These are phyloP conservation scores for Tethea ocularis DNA, from an alignment of 2,888 invertebrate species.

Conservation along the genomic window DNA sequence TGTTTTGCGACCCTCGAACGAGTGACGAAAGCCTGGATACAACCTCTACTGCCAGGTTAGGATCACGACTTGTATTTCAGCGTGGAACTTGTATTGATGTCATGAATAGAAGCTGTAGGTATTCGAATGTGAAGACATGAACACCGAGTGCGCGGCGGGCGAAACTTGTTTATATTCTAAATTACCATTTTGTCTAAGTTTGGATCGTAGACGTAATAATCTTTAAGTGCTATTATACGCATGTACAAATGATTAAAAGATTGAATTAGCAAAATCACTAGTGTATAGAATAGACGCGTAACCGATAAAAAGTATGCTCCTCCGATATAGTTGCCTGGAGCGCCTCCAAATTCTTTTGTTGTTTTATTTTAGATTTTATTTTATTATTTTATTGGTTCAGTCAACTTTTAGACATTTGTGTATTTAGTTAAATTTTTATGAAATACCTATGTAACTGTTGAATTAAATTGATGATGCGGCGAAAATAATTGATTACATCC, in stretches of 20 bases:
- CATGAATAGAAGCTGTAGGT: background rate
- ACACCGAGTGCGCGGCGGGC: background rate
- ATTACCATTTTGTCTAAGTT: slow-evolving; percentile 68
- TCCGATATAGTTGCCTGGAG: slow-evolving; percentile 49
- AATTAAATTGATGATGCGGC: slow-evolving; percentile 46
- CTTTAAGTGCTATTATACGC: slow-evolving; percentile 73
- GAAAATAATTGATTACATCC: slow-evolving; percentile 41
- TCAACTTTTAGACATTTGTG: slow-evolving; percentile 65
- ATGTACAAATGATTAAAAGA: slow-evolving; percentile 77
- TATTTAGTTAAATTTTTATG: slow-evolving; percentile 65
- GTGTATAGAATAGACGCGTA: slow-evolving; percentile 49
- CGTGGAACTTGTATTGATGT: background rate
- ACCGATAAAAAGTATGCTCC: slow-evolving; percentile 34
- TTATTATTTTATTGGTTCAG: slow-evolving; percentile 70
- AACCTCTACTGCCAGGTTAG: slow-evolving; percentile 20
- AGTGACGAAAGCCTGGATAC: slow-evolving; percentile 32
- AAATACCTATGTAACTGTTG: slow-evolving; percentile 51
- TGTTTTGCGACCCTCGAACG: slow-evolving; percentile 38
- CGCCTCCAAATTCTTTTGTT: slow-evolving; percentile 64
- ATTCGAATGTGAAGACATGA: background rate
- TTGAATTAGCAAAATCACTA: slow-evolving; percentile 74
- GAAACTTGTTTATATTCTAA: slow-evolving; percentile 56
- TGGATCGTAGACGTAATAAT: slow-evolving; percentile 60
- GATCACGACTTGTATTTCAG: slow-evolving; percentile 2
- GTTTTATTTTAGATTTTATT: slow-evolving; percentile 80